These are phyloP conservation scores for Myoxocephalus aenaeus DNA, from an alignment of 2,797 vertebrate species.

Conservation along the genomic window DNA sequence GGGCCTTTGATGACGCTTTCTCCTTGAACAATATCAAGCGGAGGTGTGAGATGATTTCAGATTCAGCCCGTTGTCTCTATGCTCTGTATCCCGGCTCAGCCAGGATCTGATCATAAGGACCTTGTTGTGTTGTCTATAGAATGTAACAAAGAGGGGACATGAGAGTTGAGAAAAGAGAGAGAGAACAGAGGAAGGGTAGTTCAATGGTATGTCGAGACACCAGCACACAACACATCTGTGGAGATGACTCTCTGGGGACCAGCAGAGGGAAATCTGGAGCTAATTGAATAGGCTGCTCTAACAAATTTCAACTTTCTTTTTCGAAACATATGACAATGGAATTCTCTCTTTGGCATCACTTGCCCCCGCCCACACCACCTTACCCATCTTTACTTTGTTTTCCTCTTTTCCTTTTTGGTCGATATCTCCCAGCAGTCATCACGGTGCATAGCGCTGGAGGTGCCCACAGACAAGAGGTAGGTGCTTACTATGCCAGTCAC, in stretches of 20 bases:
- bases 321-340: conserved; percentile 65
- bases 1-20: conserved; percentile 64
- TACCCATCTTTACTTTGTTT: conserved; percentile 59
- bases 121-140: conserved; percentile 69
- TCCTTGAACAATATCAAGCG: conserved; percentile 77
- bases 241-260: conserved; percentile 63
- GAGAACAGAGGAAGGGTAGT: conserved; percentile 47
- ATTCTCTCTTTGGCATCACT: conserved; percentile 62
- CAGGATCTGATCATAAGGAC: conserved; percentile 71
- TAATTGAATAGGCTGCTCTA: conserved; percentile 73
- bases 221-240: conserved; percentile 69
- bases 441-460: conserved; percentile 34
- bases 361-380: conserved; percentile 43
- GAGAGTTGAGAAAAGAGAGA: conserved; percentile 28
- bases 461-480: conserved; percentile 64
- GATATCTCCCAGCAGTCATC: conserved; percentile 42
- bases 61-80: conserved; percentile 61
- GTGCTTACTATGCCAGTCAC: conserved; percentile 80
- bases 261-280: conserved; percentile 71
- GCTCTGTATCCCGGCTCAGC: conserved; percentile 51
- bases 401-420: conserved; percentile 48
- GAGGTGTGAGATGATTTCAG: conserved; percentile 73
- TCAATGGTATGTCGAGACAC: conserved; percentile 64
- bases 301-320: conserved; percentile 64
- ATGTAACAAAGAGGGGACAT: conserved; percentile 48